Conservation (phyloP, 2,797 vertebrate species). For the Darevskia nairensis region DNA sequence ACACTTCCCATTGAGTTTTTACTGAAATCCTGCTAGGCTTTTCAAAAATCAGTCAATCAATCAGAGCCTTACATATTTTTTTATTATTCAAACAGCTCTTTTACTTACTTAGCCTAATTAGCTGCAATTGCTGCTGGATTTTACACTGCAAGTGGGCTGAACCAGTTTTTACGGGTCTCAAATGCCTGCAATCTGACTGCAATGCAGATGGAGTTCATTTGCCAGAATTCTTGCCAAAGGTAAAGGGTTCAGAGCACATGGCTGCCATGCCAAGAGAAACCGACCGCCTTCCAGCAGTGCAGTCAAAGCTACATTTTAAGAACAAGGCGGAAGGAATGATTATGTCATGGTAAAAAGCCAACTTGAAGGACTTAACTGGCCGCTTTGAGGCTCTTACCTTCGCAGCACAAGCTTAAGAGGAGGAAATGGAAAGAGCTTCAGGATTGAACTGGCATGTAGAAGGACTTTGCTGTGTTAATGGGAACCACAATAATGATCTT, state of each 20-base stretch:
- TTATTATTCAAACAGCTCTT: not conserved
- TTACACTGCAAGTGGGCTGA: not conserved
- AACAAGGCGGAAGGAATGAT: fast-evolving
- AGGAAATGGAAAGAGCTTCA: slow-evolving; percentile 17
- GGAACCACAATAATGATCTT: slow-evolving; percentile 55
- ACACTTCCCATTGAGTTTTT: slow-evolving; percentile 6
- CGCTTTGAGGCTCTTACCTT: not conserved
- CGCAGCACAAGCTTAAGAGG: slow-evolving; percentile 24
- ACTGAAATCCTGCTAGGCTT: not conserved
- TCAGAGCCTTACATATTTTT: not conserved
- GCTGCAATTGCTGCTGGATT: not conserved
- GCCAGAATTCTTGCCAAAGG: not conserved
- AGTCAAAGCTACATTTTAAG: not conserved
- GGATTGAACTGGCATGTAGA: slow-evolving; percentile 42
- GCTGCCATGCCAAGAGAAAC: not conserved
- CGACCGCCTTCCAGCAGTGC: slow-evolving; percentile 21
- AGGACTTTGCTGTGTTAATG: slow-evolving; percentile 60
- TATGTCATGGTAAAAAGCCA: slow-evolving; percentile 32
- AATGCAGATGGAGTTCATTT: fast-evolving
- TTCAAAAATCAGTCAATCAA: not conserved
- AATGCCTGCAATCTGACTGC: not conserved
- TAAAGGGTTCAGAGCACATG: not conserved
- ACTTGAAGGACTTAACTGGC: slow-evolving; percentile 49
- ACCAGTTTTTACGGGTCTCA: not conserved
- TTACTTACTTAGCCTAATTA: not conserved